A percentile compares a stretch with the other conserved stretches of the same genome.
Evolutionary conservation across 2,888 invertebrate genomes (phyloP).

Genomic region (Brachypterus glaber): DNA sequence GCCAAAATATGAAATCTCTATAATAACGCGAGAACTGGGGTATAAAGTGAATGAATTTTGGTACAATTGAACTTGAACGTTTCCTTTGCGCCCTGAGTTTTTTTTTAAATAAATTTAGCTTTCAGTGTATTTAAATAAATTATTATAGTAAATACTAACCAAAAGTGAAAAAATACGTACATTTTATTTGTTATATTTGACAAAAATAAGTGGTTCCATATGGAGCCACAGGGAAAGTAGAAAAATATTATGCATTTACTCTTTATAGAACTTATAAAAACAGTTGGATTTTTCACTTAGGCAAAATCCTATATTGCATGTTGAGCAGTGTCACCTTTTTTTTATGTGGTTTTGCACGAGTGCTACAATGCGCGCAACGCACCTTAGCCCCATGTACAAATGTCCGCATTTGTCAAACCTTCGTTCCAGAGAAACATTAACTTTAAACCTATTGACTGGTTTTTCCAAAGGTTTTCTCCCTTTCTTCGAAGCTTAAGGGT

Average conservation of each 20-base stretch:
- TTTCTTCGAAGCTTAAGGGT: not conserved
- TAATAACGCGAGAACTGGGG: too few relatives aligned
- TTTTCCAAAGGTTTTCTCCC: not conserved
- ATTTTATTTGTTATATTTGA: not conserved
- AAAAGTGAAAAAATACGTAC: too few relatives aligned
- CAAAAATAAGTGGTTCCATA: not conserved
- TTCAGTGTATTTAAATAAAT: too few relatives aligned
- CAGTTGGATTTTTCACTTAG: not conserved
- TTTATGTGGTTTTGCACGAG: too few relatives aligned
- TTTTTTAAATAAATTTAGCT: too few relatives aligned
- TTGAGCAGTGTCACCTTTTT: not conserved
- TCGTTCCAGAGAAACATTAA: not conserved
- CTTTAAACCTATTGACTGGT: not conserved
- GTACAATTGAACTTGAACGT: too few relatives aligned
- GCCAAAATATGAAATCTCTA: too few relatives aligned
- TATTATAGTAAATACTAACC: too few relatives aligned
- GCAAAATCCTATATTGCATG: not conserved
- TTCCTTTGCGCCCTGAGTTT: not conserved
- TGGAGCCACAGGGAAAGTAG: not conserved
- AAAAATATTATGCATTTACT: not conserved
- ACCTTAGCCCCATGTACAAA: not conserved
- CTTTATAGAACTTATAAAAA: not conserved
- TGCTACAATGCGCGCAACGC: too few relatives aligned
- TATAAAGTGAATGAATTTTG: too few relatives aligned
- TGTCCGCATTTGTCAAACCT: not conserved